phyloP scores from a whole-genome alignment of 2,113 vertebrate genomes.

The Tretioscincus oriximinensis region DNA sequence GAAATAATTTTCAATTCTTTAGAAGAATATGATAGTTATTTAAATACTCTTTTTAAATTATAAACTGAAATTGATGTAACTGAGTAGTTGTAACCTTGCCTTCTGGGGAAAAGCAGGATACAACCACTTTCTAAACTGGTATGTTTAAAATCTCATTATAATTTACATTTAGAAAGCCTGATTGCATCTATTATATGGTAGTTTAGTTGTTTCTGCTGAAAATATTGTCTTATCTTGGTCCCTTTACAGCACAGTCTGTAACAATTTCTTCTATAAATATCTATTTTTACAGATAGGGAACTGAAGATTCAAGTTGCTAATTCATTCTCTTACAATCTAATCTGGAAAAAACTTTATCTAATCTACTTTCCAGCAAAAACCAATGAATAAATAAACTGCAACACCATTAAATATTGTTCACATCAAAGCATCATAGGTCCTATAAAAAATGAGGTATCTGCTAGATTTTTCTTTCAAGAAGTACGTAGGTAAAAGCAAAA shows the following conservation, averaged over 20 bases:
- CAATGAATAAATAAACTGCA: neutral
- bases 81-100: neutral
- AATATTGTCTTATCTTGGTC: neutral
- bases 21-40: neutral
- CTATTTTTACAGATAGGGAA: neutral
- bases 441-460: too few species aligned
- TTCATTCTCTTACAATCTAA: neutral
- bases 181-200: neutral
- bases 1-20: constrained; percentile 3
- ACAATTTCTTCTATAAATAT: neutral
- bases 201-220: neutral
- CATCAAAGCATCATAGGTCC: neutral
- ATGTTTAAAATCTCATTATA: too few species aligned
- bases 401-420: neutral
- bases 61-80: neutral
- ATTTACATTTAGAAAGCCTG: too few species aligned
- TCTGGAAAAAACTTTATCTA: neutral
- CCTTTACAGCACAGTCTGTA: neutral
- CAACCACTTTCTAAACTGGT: too few species aligned
- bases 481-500: neutral
- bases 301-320: neutral
- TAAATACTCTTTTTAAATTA: neutral
- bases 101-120: neutral
- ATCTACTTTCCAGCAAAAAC: neutral
- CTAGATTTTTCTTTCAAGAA: too few species aligned